These are phyloP conservation scores for Dasyprocta punctata DNA, from an alignment of 2,113 vertebrate genomes.

Conservation along the genomic window DNA sequence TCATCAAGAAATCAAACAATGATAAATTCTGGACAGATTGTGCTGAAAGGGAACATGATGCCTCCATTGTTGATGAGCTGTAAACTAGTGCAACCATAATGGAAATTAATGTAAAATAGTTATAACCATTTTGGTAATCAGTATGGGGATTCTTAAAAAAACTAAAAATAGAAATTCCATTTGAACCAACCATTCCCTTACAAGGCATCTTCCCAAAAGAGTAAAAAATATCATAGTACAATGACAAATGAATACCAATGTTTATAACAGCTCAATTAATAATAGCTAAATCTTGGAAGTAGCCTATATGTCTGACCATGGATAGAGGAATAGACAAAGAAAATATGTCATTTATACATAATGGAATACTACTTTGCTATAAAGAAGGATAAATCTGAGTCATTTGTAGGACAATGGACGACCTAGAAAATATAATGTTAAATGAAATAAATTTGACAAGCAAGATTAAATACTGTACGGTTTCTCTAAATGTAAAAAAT, in stretches of 20 bases:
- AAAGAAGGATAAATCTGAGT: background rate
- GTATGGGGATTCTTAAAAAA: background rate
- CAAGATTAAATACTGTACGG: background rate
- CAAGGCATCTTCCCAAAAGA: background rate
- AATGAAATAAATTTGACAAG: background rate
- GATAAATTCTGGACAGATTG: background rate
- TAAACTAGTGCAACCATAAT: background rate
- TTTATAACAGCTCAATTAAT: background rate
- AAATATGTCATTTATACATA: background rate
- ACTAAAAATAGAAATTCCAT: background rate
- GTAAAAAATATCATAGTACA: background rate
- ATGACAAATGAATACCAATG: background rate
- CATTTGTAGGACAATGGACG: background rate
- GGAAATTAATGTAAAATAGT: background rate
- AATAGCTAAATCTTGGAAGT: background rate
- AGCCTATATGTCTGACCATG: background rate
- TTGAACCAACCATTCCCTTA: background rate
- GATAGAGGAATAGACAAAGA: background rate
- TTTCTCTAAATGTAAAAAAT: background rate
- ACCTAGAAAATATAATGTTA: background rate
- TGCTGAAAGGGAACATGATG: background rate
- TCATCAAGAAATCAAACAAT: background rate
- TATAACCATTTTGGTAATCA: background rate
- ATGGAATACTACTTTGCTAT: background rate
- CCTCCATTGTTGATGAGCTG: background rate